Evolutionary conservation across 2,113 vertebrate species (phyloP).

Genomic region (Loxodonta africana): DNA sequence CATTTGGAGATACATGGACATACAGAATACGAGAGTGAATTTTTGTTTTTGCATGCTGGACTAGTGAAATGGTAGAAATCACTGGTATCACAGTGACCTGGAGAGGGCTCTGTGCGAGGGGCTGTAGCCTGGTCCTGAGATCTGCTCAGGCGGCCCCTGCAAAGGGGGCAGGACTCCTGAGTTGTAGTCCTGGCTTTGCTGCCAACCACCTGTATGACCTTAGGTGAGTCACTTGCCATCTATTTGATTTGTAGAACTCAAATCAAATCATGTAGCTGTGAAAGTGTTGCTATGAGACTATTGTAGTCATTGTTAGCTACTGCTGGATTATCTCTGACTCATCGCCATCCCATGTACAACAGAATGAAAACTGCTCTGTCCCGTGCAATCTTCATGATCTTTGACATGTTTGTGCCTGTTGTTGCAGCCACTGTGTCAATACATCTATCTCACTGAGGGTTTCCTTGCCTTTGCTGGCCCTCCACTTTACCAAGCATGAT

Average conservation of each 20-base stretch:
- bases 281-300: not conserved
- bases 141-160: not conserved
- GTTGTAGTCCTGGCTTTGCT: not conserved
- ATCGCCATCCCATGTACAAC: not conserved
- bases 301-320: no score
- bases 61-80: not conserved
- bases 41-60: not conserved
- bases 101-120: not conserved
- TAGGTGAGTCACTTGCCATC: not conserved
- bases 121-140: not conserved
- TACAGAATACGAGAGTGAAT: not conserved
- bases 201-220: not conserved
- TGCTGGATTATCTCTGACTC: not conserved
- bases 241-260: not conserved
- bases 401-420: not conserved
- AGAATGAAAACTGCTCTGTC: not conserved
- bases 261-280: not conserved
- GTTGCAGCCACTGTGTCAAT: not conserved
- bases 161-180: not conserved
- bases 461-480: not conserved
- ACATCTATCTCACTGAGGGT: not conserved
- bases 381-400: not conserved
- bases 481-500: not conserved
- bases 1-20: not conserved
- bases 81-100: not conserved